Percentiles rank a stretch among this genome's conserved stretches.
Conservation (phyloP, 2,888 invertebrate genomes). For the Cosmia trapezina region DNA sequence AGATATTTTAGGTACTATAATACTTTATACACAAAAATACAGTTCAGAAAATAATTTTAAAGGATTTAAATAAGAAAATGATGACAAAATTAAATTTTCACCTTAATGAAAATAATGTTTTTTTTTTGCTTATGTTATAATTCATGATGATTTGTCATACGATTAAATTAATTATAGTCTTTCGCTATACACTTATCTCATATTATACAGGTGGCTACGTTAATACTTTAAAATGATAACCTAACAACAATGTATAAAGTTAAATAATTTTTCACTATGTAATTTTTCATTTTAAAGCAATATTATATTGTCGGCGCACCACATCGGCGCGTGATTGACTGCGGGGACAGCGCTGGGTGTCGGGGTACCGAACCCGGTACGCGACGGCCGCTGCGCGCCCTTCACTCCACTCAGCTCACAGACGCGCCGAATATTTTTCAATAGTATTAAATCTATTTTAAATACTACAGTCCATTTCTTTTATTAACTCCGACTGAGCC, state of each 20-base stretch:
- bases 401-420: no score
- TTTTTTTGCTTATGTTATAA: not conserved
- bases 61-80: not conserved
- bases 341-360: no score
- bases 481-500: no score
- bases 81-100: not conserved
- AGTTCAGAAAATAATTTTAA: not conserved
- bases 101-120: not conserved
- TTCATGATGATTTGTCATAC: not conserved
- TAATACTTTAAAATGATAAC: constrained; percentile 30
- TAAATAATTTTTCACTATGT: not conserved
- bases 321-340: no score
- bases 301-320: no score
- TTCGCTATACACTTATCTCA: not conserved
- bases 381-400: no score
- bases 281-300: constrained; percentile 26
- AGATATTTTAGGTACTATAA: not conserved
- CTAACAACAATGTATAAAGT: not conserved
- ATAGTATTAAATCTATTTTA: no score
- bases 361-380: no score
- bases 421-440: no score
- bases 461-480: no score
- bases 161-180: not conserved
- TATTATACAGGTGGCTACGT: not conserved
- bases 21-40: constrained; percentile 9